Evolutionary conservation across 1,140 invertebrate species (phyloP), one percentile per base, ranked within the genome.

Genomic region (Sitobion miscanthi): DNA sequence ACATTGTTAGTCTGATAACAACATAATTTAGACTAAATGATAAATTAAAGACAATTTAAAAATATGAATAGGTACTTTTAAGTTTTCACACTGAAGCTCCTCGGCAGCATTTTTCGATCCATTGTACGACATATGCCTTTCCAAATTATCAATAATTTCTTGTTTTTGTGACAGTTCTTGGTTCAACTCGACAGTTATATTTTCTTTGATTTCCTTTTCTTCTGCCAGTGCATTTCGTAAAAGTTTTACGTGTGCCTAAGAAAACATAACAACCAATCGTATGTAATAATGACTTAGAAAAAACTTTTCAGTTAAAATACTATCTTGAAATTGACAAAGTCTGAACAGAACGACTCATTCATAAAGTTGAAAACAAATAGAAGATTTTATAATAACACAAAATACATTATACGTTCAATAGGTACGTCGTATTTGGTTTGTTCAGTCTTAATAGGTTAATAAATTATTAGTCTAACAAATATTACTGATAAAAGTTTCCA

Each of bases 141-240:
- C 90, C 49, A 94, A 54, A 25, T 30, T 88, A 89, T 93, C 91
- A 21, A 94, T 91, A 83, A 92, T 91, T 83, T 94, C 87, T 83
- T 91, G 90, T 93, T 94, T 94, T 9, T 30, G 45, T 20, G 93
- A 91, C 14, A 94, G 77, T 62, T 94, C 94, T 92, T 93, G 82
- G 25, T 93, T 88, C 42, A 94, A 45, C 90, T 94, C 90, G 7
- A 93, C 69, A 17, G 57, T 87, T 42, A 94, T 49, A 23, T 90
- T 93, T 93, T 94, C 94, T 93, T 92, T 92, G 47, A 49, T 54
- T 57, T 94, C 93, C 49, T 93, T 93, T 83, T 94, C 94, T 86
- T 89, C 90, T 35, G 62, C 87, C 11, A 94, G 42, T 20, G 94
- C 93, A 20, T 89, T 49, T 52, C 93, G 62, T 62, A 94, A 54